Evolutionary conservation across 2,113 vertebrate species (phyloP).

Genomic region (Dicerorhinus sumatrensis): DNA sequence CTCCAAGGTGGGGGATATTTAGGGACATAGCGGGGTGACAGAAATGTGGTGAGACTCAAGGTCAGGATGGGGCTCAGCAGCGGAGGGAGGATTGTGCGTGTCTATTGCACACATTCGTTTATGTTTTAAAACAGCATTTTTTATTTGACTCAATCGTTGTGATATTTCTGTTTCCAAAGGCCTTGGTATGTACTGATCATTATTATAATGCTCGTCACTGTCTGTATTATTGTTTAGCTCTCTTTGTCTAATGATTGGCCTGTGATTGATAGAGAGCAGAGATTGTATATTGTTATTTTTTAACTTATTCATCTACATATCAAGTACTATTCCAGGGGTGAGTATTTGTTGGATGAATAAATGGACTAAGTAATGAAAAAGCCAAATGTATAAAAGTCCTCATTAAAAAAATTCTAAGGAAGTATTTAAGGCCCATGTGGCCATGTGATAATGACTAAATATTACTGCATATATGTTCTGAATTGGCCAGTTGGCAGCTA

Average conservation of each 20-base stretch:
- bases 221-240: not conserved
- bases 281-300: not conserved
- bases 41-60: not conserved
- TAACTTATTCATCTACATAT: not conserved
- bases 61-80: fast-evolving
- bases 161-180: not conserved
- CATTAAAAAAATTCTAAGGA: not conserved
- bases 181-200: not conserved
- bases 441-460: not conserved
- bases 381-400: not conserved
- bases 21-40: fast-evolving
- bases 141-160: not conserved
- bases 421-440: not conserved
- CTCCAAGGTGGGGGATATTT: not conserved
- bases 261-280: not conserved
- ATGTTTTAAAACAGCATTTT: not conserved
- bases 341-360: slow-evolving; percentile 9
- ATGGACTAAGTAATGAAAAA: not conserved
- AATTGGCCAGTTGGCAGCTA: not conserved
- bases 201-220: not conserved
- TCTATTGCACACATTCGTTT: not conserved
- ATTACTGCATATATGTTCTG: not conserved
- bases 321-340: not conserved
- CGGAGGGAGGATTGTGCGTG: not conserved
- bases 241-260: not conserved